Conservation (phyloP, 2,888 invertebrate genomes). For the Lepetodrilus schrolli region DNA sequence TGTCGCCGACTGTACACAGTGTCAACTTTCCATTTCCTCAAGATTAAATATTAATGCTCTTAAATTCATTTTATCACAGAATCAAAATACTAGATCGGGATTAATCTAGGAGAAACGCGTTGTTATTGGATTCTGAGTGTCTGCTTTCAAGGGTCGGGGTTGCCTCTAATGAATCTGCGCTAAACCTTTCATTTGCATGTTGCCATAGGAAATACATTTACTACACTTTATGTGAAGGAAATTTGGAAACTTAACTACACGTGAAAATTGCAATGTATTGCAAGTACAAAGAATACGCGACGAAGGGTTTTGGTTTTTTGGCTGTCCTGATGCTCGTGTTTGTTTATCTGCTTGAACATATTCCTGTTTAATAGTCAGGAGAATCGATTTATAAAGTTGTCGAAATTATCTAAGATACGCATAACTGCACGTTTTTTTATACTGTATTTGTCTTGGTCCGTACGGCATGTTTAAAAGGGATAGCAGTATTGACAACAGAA, state of each 20-base stretch:
- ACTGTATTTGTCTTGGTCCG: too few relatives aligned
- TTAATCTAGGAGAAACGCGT: background rate
- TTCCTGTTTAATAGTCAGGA: too few relatives aligned
- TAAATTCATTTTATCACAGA: slow-evolving; percentile 15
- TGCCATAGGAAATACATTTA: slow-evolving; percentile 21
- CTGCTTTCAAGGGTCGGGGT: background rate
- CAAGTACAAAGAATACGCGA: background rate
- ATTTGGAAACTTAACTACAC: slow-evolving; percentile 7
- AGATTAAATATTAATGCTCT: slow-evolving; percentile 27
- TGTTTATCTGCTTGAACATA: too few relatives aligned
- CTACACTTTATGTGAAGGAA: background rate
- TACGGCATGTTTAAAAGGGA: too few relatives aligned
- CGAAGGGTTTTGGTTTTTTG: slow-evolving; percentile 18
- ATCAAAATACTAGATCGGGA: slow-evolving; percentile 15
- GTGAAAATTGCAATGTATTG: slow-evolving; percentile 12
- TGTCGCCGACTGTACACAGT: background rate
- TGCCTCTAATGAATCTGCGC: background rate
- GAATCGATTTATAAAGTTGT: too few relatives aligned
- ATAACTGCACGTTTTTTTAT: too few relatives aligned
- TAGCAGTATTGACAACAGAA: too few relatives aligned
- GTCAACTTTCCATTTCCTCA: slow-evolving; percentile 25
- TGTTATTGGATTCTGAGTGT: background rate
- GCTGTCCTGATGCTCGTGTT: background rate
- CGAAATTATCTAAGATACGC: too few relatives aligned
- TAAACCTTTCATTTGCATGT: slow-evolving; percentile 13